Evolutionary conservation across 1,140 invertebrate species (phyloP).

Genomic region (Ctenoplectra terminalis): DNA sequence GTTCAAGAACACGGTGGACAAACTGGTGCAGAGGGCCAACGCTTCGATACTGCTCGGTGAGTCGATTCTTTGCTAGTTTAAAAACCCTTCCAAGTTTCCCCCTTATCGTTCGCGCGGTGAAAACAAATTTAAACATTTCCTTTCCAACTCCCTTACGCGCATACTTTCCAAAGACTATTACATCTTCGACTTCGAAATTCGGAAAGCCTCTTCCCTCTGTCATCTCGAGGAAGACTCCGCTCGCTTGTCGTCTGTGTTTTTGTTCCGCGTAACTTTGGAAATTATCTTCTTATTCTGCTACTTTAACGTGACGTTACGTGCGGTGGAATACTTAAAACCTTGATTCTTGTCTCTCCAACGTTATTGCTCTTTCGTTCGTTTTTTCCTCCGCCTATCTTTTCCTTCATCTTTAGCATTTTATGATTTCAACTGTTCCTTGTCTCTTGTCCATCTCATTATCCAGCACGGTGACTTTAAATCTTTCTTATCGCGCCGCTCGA

Average conservation of each 20-base stretch:
- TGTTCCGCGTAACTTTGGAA: not conserved
- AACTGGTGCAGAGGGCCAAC: conserved; percentile 97
- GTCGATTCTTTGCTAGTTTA: conserved; percentile 18
- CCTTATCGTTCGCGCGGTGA: not conserved
- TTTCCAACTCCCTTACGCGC: not conserved
- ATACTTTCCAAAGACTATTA: not conserved
- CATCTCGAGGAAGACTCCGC: not conserved
- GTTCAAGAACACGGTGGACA: conserved; percentile 99
- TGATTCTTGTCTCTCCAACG: not conserved
- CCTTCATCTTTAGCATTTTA: not conserved
- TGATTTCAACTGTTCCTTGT: not conserved
- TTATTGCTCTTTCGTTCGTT: not conserved
- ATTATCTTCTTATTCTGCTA: not conserved
- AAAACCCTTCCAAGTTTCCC: not conserved
- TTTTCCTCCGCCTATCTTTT: not conserved
- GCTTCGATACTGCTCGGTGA: conserved; percentile 93
- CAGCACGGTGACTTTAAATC: not conserved
- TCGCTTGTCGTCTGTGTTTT: not conserved
- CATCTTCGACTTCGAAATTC: too few species aligned
- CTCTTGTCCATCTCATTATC: not conserved
- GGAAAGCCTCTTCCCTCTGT: too few species aligned
- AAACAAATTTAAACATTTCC: not conserved
- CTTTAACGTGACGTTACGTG: not conserved
- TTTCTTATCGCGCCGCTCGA: not conserved
- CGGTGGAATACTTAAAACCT: not conserved